Base-by-base conservation (phyloP, 2,888 invertebrate genomes). In the Tribolium freemani region DNA sequence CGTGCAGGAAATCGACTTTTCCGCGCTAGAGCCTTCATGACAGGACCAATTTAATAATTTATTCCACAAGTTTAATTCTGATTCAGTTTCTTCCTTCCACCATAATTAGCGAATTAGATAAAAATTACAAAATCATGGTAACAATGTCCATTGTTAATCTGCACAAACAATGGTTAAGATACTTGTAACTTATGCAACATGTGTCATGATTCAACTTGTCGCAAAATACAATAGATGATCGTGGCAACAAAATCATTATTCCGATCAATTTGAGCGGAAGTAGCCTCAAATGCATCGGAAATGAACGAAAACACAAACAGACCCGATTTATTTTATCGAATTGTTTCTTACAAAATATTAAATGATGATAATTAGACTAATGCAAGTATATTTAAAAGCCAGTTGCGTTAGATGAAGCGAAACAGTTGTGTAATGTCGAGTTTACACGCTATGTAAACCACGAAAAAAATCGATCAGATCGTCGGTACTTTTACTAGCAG, bases 121-220 rank as follows among this genome's bases (percentile, higher is more conserved):
- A 48, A 48, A 48, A 46, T 60, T 60, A 21, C 46, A 26, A 58
- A 60, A 60, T 60, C 26, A 11, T 26, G 20, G 31, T 60, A 58
- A 58, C 63, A 63, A 50, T 63, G 51, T 30, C 16, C 63, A 63
- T 50, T 63, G 63, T 51, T 63, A 50, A 51, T 38, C 50, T 44
- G 20, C 31, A 16, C n/a, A 51, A 63, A 63, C 63, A 63, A 63
- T 63, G 44, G 63, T 51, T 63, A 63, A 60, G 58, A 44, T 46
- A 57, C 44, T 8, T 58, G 58, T 16, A 46, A 45, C 45, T 46
- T 63, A 20, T 63, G 51, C 51, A 26, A 38, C 57, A 44, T 44
- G 57, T 57, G 20, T 54, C 13, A 60, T 30, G 58, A 60, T 60
- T 60, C 11, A 60, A 60, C 48, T 45, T 60, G 60, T 21, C 44